Evolutionary conservation across 92 coral and sea anemone species (phyloP).

Genomic region (Umimayanthus chanpuru): DNA sequence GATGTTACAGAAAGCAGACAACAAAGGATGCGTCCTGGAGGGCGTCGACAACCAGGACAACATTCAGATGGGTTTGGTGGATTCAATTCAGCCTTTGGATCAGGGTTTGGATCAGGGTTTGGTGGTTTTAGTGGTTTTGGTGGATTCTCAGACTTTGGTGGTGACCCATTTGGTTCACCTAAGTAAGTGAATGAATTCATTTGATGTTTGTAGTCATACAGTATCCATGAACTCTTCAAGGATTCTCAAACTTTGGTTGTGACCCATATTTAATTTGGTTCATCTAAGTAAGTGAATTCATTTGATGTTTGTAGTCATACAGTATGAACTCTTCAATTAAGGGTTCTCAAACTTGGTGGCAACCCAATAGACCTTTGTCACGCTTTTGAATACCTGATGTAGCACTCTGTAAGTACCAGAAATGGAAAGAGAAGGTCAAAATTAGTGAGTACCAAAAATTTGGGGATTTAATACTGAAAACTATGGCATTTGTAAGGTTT

Average conservation of each 20-base stretch:
- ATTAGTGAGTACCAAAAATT: too few relatives aligned
- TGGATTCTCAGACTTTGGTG: conserved; percentile 61
- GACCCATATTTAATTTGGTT: conserved; percentile 47
- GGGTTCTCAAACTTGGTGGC: too few relatives aligned
- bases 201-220: background rate
- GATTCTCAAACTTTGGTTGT: too few relatives aligned
- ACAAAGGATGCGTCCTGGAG: background rate
- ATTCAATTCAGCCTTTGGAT: conserved; percentile 58
- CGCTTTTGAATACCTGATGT: too few relatives aligned
- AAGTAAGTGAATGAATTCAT: conserved; percentile 56
- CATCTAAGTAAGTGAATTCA: conserved; percentile 57
- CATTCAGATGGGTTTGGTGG: conserved; percentile 55
- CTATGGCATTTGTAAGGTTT: too few relatives aligned
- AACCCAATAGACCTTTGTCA: too few relatives aligned
- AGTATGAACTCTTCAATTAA: too few relatives aligned
- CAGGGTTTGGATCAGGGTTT: conserved; percentile 63
- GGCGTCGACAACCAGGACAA: conserved; percentile 2
- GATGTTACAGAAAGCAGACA: conserved; percentile 16
- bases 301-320: too few relatives aligned
- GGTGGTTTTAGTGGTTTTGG: conserved; percentile 68
- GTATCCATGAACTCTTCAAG: too few relatives aligned
- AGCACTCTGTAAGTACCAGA: too few relatives aligned
- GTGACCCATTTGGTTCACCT: conserved; percentile 74
- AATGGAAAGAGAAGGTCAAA: too few relatives aligned
- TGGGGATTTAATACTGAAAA: too few relatives aligned